Evolutionary conservation across 2,888 invertebrate genomes (phyloP), one percentile per base, ranked within the genome.

Genomic region (Lymantria dispar): DNA sequence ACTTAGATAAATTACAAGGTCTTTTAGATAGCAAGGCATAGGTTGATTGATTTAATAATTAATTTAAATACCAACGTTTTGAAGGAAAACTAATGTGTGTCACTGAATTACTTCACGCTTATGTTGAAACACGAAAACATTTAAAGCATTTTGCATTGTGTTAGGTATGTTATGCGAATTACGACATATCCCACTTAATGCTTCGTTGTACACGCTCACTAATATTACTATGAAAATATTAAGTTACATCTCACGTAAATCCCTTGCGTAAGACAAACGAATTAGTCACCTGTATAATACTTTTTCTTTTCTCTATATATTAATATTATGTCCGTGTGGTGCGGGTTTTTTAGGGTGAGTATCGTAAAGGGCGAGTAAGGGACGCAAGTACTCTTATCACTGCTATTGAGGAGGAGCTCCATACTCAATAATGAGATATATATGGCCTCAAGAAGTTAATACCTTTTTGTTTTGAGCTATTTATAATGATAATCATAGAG

Each of bases 101-200:
- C 38, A 45, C 38, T 15, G 38, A 46, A 30, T 43, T 33, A 43
- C 37, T 12, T 45, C 33, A 45, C 11, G 12, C 12, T 31, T 15
- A 33, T 54, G 51, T 50, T 48, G 46, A 52, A 58, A 59, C 52
- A 60, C 49, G 54, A 56, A 57, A 62, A 54, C 54, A 49, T 64
- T 64, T 60, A 60, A 62, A 56, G 53, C 60, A 56, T 54, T 58
- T 58, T 53, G 52, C 53, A 60, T 57, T 60, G 56, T 54, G 33
- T 56, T 40, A 47, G 54, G 42, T 50, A 42, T 43, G 62, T 51
- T 55, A 33, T 11, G 10, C 36, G 48, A 45, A 54, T 67, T 67
- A 50, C 60, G 56, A 67, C 58, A 64, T 47, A 53, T 44, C 48
- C 50, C 43, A 39, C 41, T 50, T 42, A 54, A 48, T 53, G 55